These are phyloP conservation scores for Mesochorus sp. DNA, from an alignment of 2,888 invertebrate genomes.

Conservation along the genomic window DNA sequence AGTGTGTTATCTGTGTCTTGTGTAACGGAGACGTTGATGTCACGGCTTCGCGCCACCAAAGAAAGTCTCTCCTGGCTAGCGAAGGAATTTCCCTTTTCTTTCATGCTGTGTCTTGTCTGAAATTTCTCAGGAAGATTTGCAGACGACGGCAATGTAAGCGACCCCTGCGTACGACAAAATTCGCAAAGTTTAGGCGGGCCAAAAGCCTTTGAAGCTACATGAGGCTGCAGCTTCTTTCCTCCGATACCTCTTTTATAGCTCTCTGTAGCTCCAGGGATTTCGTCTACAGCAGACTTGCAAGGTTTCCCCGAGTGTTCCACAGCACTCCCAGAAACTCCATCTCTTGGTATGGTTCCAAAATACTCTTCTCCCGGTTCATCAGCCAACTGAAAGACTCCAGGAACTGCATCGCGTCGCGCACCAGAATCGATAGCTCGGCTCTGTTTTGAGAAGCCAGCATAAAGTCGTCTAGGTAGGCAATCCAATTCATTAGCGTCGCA, in stretches of 20 bases:
- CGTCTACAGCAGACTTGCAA: constrained; percentile 17
- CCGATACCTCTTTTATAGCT: constrained; percentile 38
- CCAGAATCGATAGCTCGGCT: constrained; percentile 34
- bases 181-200: constrained; percentile 62
- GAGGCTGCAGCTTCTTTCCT: constrained; percentile 37
- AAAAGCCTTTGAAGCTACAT: constrained; percentile 58
- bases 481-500: constrained; percentile 66
- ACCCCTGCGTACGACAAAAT: constrained; percentile 57
- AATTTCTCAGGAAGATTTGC: constrained; percentile 45
- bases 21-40: constrained; percentile 38
- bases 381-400: constrained; percentile 51
- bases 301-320: constrained; percentile 53
- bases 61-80: constrained; percentile 33
- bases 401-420: constrained; percentile 23
- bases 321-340: constrained; percentile 52
- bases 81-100: constrained; percentile 32
- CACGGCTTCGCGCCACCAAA: constrained; percentile 55
- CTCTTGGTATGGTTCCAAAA: constrained; percentile 52
- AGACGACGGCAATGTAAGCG: constrained; percentile 64
- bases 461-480: constrained; percentile 64
- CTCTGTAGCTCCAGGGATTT: constrained; percentile 8
- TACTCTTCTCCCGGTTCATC: constrained; percentile 54
- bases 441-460: constrained; percentile 60
- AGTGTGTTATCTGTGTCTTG: constrained; percentile 47
- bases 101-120: constrained; percentile 48